phyloP scores from a whole-genome alignment of 2,888 invertebrate genomes.

The Anticlea derivata region DNA sequence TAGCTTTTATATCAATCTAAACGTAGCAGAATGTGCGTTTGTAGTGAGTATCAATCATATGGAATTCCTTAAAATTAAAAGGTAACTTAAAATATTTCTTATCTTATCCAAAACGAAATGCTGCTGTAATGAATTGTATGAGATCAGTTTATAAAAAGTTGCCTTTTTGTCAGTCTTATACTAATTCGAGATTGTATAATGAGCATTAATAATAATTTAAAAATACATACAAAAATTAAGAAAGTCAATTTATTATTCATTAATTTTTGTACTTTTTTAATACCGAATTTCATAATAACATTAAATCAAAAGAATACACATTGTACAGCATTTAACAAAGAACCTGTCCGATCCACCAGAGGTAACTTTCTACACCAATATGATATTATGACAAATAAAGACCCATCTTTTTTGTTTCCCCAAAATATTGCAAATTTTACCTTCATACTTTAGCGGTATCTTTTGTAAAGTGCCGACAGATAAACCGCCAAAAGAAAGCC shows the following conservation, averaged over 20 bases:
- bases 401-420: too few relatives aligned
- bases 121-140: conserved; percentile 30
- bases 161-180: conserved; percentile 42
- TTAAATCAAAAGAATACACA: conserved; percentile 14
- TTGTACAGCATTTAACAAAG: background rate
- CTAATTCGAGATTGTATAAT: conserved; percentile 17
- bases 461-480: too few relatives aligned
- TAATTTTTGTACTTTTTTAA: conserved; percentile 22
- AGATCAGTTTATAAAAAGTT: conserved; percentile 41
- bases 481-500: too few relatives aligned
- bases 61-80: conserved; percentile 36
- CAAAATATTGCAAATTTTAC: too few relatives aligned
- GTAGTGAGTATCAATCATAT: conserved; percentile 29
- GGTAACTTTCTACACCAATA: too few relatives aligned
- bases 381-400: too few relatives aligned
- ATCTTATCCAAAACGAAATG: conserved; percentile 19
- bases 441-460: too few relatives aligned
- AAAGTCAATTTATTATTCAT: conserved; percentile 2
- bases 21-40: conserved; percentile 23
- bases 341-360: too few relatives aligned
- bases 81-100: conserved; percentile 37
- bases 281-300: conserved; percentile 19
- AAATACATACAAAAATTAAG: conserved; percentile 19
- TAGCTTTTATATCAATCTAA: too few relatives aligned
- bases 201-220: conserved; percentile 14